A percentile compares a stretch with the other conserved stretches of the same genome.
Conservation (phyloP, 2,888 invertebrate species). For the Drosophila suboccidentalis region DNA sequence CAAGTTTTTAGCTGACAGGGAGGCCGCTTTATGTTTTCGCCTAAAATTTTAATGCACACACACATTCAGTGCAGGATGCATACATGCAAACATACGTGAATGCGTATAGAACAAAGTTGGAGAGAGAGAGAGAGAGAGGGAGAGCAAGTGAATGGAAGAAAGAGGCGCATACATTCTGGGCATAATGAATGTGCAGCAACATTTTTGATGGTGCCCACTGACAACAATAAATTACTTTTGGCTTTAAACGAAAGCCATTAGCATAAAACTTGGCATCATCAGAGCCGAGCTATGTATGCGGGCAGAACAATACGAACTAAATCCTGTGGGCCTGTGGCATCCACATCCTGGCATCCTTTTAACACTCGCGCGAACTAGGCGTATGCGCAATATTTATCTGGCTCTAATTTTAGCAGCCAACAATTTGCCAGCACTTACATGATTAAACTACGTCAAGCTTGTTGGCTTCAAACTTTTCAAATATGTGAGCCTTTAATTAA, state of each 20-base stretch:
- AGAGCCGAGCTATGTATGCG: conserved; percentile 30
- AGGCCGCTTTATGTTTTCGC: conserved; percentile 67
- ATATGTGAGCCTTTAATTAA: conserved; percentile 79
- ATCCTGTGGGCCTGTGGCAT: conserved; percentile 2
- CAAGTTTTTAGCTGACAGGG: conserved; percentile 61
- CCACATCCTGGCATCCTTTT: conserved; percentile 51
- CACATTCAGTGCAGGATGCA: conserved; percentile 14
- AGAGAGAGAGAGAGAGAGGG: conserved; percentile 3
- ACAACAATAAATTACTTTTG: conserved; percentile 82
- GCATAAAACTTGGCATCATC: conserved; percentile 81
- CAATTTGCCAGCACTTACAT: conserved; percentile 80
- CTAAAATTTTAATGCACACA: conserved; percentile 75
- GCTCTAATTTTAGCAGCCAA: conserved; percentile 82
- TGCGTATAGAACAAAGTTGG: background rate
- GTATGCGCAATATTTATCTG: conserved; percentile 81
- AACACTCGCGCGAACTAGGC: conserved; percentile 65
- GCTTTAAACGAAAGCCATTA: conserved; percentile 82
- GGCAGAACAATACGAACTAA: conserved; percentile 12
- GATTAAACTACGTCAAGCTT: conserved; percentile 71
- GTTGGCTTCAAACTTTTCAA: conserved; percentile 69
- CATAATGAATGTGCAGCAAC: conserved; percentile 83
- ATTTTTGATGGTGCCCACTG: conserved; percentile 82
- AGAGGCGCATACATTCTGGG: conserved; percentile 59
- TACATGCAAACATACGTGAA: conserved; percentile 11
- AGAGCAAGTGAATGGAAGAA: conserved; percentile 2